Evolutionary conservation across 2,888 invertebrate species (phyloP), one percentile per base, ranked within the genome.

Genomic region (Cactoblastis cactorum): DNA sequence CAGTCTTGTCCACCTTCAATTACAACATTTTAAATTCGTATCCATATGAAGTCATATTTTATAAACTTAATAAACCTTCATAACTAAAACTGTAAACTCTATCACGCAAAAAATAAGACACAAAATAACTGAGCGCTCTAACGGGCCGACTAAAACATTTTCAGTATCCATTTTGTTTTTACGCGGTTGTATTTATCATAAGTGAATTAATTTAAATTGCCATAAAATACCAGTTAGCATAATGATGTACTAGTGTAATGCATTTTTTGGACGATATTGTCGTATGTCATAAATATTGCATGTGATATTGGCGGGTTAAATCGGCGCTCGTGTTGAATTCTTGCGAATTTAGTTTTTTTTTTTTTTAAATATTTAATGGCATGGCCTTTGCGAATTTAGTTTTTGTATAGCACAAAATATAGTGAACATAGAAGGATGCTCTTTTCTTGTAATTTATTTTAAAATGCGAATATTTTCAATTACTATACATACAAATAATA

Each of bases 181-280:
- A 68, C 71, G 58, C 53, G 55, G 51, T 55, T 53, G 58, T 74
- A 73, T 82, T 86, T 80, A 85, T 82, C 80, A 82, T 82, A 84
- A 83, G 80, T 77, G 83, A 86, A 85, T 86, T 84, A 84, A 87
- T 85, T 86, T 78, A 76, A 80, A 83, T 84, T 79, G 79, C 71
- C 73, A 84, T 82, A 79, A 84, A 82, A 80, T 81, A 69, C 68
- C 74, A 69, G 71, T 80, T 82, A 76, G 78, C 79, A 80, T 82
- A 83, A 83, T 79, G 78, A 71, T 62, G 65, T 65, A 63, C 65
- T 70, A 68, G 64, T 67, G 65, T 69, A 69, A 62, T 41, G 33
- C 32, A 59, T 59, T 67, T 69, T 71, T 67, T 62, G 56, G 55
- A 48, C 67, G 68, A 77, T 83, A 65, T 77, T 78, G 75, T 75